Percentiles rank a stretch among this genome's conserved stretches.
These are phyloP conservation scores for Phortica okadai DNA, from an alignment of 2,888 invertebrate species.

Conservation along the genomic window DNA sequence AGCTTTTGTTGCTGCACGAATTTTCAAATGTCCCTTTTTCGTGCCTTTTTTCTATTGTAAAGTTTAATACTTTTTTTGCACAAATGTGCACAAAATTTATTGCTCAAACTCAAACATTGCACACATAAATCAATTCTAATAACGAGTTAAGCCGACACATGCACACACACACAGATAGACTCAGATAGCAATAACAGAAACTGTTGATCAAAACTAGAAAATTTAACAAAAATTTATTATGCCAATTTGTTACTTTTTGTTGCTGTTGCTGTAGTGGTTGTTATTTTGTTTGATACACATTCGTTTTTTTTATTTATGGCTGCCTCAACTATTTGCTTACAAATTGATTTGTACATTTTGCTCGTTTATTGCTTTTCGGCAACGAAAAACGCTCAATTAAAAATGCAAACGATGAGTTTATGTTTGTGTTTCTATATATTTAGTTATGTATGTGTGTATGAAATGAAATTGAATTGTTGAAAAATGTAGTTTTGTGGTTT, in stretches of 20 bases:
- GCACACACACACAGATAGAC: neutral
- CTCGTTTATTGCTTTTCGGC: neutral
- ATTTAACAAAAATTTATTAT: neutral
- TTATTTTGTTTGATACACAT: too few species aligned
- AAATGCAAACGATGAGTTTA: too few species aligned
- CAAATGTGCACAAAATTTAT: conserved; percentile 19
- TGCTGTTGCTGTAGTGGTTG: conserved; percentile 15
- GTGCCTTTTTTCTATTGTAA: neutral
- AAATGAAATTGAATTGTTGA: neutral
- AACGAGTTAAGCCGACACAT: neutral
- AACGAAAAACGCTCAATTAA: too few species aligned
- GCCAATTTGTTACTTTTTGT: neutral
- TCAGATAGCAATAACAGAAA: neutral
- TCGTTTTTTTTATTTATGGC: neutral
- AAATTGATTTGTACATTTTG: conserved; percentile 8
- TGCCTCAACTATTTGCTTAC: conserved; percentile 11
- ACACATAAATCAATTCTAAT: conserved; percentile 13
- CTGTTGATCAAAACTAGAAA: neutral
- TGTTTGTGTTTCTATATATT: too few species aligned
- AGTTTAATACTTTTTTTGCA: conserved; percentile 14
- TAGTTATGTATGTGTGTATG: neutral
- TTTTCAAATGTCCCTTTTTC: neutral
- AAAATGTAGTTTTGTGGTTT: neutral
- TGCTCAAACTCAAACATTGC: neutral
- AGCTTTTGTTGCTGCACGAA: neutral